Conservation (phyloP, 2,888 invertebrate species). For the Eupeodes luniger region DNA sequence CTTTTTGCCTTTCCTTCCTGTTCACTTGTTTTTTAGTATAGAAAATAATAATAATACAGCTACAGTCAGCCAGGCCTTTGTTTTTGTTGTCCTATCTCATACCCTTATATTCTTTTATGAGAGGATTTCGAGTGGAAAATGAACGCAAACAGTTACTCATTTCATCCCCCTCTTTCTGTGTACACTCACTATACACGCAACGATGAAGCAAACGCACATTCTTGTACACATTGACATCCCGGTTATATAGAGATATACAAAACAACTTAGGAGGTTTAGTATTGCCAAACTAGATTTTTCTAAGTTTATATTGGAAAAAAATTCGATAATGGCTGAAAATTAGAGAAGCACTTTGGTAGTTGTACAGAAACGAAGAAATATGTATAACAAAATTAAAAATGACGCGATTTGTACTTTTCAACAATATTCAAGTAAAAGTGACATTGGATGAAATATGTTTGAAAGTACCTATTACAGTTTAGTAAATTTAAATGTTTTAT, state of each 20-base stretch:
- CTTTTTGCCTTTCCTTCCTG: constrained; percentile 16
- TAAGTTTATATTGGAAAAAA: too few species aligned
- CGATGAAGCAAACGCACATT: constrained; percentile 8
- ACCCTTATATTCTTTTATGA: constrained; percentile 55
- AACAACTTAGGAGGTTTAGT: background rate
- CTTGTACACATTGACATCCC: background rate
- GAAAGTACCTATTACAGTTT: too few species aligned
- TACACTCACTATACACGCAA: background rate
- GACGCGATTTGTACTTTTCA: too few species aligned
- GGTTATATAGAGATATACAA: background rate
- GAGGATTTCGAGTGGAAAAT: constrained; percentile 59
- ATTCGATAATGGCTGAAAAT: too few species aligned
- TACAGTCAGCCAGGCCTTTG: constrained; percentile 44
- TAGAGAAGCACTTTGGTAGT: too few species aligned
- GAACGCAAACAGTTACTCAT: constrained; percentile 63
- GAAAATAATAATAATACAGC: background rate
- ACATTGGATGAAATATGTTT: too few species aligned
- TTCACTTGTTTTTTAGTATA: constrained; percentile 32
- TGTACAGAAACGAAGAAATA: too few species aligned
- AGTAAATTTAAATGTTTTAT: too few species aligned
- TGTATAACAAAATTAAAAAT: too few species aligned
- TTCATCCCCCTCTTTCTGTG: background rate
- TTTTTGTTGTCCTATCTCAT: constrained; percentile 68
- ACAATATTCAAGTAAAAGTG: too few species aligned
- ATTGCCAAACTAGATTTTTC: background rate